These are phyloP conservation scores for Conus ventricosus DNA, from an alignment of 1,140 invertebrate genomes.

Conservation along the genomic window DNA sequence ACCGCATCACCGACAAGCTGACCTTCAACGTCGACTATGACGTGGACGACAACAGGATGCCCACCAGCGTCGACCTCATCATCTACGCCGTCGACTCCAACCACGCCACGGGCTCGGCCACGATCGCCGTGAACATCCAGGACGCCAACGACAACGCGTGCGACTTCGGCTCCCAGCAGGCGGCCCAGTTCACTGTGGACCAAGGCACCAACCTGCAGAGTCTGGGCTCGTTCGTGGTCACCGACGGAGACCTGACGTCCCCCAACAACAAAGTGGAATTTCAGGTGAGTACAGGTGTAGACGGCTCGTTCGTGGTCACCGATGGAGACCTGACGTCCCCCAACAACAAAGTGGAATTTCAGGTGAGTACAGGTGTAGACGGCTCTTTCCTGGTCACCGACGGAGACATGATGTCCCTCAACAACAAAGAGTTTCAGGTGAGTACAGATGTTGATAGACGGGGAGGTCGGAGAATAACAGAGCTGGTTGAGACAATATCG, in stretches of 20 bases:
- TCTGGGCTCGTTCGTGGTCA: conserved; percentile 28
- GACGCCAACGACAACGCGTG: conserved; percentile 48
- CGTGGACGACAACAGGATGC: conserved; percentile 38
- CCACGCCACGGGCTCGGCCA: conserved; percentile 24
- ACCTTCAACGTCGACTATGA: conserved; percentile 49
- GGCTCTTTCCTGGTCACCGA: too few relatives aligned
- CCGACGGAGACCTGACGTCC: conserved; percentile 42
- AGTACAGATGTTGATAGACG: too few relatives aligned
- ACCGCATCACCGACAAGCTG: conserved; percentile 5
- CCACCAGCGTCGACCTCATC: conserved; percentile 25
- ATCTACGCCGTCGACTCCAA: conserved; percentile 38
- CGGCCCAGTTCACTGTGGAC: conserved; percentile 27
- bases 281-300: not conserved
- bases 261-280: conserved; percentile 41
- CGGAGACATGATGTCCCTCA: too few relatives aligned
- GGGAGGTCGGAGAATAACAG: too few relatives aligned
- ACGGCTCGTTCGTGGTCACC: conserved; percentile 13
- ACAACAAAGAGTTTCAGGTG: too few relatives aligned
- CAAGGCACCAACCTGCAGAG: conserved; percentile 31
- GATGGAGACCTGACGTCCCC: conserved; percentile 43
- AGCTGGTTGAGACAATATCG: too few relatives aligned
- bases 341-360: not conserved
- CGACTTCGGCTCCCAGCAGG: conserved; percentile 13
- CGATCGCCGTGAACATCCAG: conserved; percentile 36
- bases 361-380: too few relatives aligned